Evolutionary conservation across 2,797 vertebrate species (phyloP).

Genomic region (Myiotriccus ornatus): DNA sequence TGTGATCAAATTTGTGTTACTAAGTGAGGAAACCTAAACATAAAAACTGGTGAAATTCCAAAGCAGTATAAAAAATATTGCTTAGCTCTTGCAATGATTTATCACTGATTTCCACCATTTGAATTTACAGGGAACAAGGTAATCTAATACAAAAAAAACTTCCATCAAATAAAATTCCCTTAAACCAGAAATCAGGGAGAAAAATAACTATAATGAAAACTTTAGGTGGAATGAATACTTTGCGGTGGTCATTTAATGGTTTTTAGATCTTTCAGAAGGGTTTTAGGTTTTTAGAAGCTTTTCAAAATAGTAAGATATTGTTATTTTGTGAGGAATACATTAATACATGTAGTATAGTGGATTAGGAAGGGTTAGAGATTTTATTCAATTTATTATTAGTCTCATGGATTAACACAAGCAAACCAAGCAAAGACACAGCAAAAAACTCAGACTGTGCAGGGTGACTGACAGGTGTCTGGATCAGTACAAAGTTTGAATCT

Average conservation of each 20-base stretch:
- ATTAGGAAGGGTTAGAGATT: background rate
- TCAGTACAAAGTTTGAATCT: background rate
- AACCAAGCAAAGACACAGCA: background rate
- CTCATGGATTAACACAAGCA: background rate
- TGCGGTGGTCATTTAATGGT: background rate
- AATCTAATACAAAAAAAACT: background rate
- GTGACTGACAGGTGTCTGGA: background rate
- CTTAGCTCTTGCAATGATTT: background rate
- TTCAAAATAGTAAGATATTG: background rate
- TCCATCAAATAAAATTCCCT: background rate
- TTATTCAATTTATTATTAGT: background rate
- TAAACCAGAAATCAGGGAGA: background rate
- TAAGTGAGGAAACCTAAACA: background rate
- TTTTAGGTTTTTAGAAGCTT: background rate
- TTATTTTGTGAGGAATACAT: background rate
- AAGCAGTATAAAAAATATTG: background rate
- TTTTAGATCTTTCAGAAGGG: background rate
- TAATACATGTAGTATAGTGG: background rate
- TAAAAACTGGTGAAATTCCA: background rate
- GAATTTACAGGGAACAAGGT: background rate
- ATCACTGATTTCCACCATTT: background rate
- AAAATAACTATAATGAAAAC: background rate
- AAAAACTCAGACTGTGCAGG: background rate
- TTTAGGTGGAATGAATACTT: background rate
- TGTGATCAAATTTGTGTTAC: background rate